Base-by-base conservation (phyloP, 2,797 vertebrate genomes). In the Eulemur rubriventer region DNA sequence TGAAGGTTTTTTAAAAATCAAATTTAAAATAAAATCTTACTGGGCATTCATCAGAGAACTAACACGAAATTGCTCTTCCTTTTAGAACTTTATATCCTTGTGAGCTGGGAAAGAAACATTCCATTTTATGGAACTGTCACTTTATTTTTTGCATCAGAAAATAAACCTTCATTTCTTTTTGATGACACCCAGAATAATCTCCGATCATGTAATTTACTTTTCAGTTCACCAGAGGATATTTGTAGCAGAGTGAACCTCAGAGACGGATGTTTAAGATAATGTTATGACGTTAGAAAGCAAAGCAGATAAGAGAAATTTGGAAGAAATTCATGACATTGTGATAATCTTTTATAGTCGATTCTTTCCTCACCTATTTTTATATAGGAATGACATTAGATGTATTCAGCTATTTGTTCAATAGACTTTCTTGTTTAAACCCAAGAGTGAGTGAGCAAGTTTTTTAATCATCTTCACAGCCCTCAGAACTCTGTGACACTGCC, bases 101-200 rank as follows among this genome's bases (percentile, higher is more conserved):
- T 55, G 55, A 78, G 13, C 59, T 57, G 11, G 28, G 52, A 67
- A 73, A 61, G 48, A 69, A 67, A 46, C 24, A 16, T 88, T 94
- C 35, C 81, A 16, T 91, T 84, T 79, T 89, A 88, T 59, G 69
- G 17, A 81, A 89, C 24, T 91, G 81, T 76, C 91, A 80, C 38
- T 94, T 96, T 69, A 57, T 89, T 88, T 92, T 84, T 86, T 82
- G 30, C 22, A 69, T 94, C 86, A 78, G 67, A 95, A 97, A 94
- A 85, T 76, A 94, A 96, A 63, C 57, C 18, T 55, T 84, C 73
- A 46, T 89, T 96, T 94, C 57, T 84, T 76, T 95, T 96, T 59
- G 41, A 76, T 91, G 85, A 65, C 69, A 79, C 57, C 67, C 61
- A 72, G 80, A 86, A 76, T 91, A 93, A 94, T 97, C 92, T 96